phyloP scores from a whole-genome alignment of 1,140 invertebrate genomes.

The Pogonomyrmex barbatus region DNA sequence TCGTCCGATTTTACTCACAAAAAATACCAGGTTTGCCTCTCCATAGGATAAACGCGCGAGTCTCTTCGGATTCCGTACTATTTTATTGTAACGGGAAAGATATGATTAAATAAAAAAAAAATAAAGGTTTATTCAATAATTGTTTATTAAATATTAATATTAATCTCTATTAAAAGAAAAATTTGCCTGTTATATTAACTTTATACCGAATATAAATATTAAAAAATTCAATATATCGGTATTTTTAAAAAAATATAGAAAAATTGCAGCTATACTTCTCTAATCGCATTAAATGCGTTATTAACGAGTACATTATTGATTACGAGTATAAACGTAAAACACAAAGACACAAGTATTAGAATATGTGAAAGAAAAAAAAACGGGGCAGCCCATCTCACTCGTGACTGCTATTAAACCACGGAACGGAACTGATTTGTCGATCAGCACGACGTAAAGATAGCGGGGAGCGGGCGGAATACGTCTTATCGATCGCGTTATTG shows the following conservation, averaged over 20 bases:
- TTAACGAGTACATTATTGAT: neutral
- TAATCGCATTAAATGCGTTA: neutral
- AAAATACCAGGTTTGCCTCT: conserved; percentile 73
- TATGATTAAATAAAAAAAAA: conserved; percentile 14
- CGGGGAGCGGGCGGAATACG: conserved; percentile 44
- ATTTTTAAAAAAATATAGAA: neutral
- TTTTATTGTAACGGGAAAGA: neutral
- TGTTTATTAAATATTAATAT: neutral
- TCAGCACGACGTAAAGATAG: conserved; percentile 48
- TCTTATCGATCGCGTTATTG: conserved; percentile 73
- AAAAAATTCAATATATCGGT: neutral
- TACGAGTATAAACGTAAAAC: neutral
- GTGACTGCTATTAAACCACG: conserved; percentile 51
- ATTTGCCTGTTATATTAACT: neutral
- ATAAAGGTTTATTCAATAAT: neutral
- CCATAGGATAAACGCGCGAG: conserved; percentile 19
- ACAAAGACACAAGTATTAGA: neutral
- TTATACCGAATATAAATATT: neutral
- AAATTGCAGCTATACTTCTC: neutral
- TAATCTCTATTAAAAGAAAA: neutral
- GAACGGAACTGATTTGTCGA: conserved; percentile 43
- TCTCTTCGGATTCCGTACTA: neutral
- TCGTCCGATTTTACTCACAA: conserved; percentile 71
- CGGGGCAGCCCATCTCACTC: conserved; percentile 47
- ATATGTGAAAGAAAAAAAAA: neutral